Percentiles rank a stretch among this genome's conserved stretches.
phyloP scores from a whole-genome alignment of 1,140 invertebrate genomes.

The Halesus radiatus region DNA sequence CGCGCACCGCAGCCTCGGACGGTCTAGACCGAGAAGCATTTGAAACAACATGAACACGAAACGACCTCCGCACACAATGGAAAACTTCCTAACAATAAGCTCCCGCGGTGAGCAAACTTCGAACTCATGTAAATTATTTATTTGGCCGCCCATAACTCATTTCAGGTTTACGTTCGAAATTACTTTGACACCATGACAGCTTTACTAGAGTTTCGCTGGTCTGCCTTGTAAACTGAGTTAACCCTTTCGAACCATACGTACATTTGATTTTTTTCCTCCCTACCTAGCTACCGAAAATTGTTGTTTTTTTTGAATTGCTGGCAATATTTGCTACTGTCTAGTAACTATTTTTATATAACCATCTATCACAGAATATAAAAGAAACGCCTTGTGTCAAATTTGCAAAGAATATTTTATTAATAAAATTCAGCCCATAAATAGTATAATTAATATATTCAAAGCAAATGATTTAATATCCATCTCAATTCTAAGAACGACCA shows the following conservation, averaged over 20 bases:
- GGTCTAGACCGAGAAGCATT: neutral
- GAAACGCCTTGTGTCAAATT: no score
- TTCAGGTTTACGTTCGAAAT: conserved; percentile 9
- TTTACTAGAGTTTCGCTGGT: neutral
- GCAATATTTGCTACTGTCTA: no score
- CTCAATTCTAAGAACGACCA: no score
- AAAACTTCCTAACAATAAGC: conserved; percentile 43
- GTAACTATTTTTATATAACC: no score
- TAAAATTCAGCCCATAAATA: no score
- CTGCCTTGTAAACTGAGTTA: conserved; percentile 13
- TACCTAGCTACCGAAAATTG: no score
- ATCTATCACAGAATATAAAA: no score
- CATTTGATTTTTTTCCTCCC: no score
- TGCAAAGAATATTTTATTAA: no score
- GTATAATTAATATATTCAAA: no score
- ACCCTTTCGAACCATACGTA: neutral
- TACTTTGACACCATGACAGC: conserved; percentile 21
- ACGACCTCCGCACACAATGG: conserved; percentile 22
- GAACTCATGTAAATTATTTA: conserved; percentile 49
- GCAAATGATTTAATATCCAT: no score
- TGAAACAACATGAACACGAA: conserved; percentile 20
- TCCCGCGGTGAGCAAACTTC: conserved; percentile 25
- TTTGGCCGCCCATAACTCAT: conserved; percentile 43
- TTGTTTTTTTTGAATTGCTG: no score
- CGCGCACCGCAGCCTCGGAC: neutral